Conservation (phyloP, 2,113 vertebrate species). For the Nesogale talazaci region DNA sequence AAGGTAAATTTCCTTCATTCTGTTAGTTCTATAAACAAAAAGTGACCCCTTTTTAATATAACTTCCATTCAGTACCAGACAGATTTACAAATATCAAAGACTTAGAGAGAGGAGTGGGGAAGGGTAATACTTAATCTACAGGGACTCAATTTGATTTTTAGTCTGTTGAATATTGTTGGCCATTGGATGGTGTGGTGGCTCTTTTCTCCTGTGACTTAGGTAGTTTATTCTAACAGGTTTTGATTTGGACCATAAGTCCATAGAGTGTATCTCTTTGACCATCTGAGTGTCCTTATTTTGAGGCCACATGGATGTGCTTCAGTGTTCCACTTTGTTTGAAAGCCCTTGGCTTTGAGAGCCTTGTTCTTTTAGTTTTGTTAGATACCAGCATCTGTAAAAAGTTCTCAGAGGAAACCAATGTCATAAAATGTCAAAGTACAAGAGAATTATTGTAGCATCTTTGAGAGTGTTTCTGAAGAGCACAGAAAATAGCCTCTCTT, state of each 20-base stretch:
- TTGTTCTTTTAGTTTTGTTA: not conserved
- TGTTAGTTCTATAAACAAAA: not conserved
- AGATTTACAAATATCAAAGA: not conserved
- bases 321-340: slow-evolving; percentile 26
- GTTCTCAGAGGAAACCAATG: slow-evolving; percentile 1
- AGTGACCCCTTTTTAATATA: not conserved
- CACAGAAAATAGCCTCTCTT: not conserved
- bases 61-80: not conserved
- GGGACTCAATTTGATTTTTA: not conserved
- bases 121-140: not conserved
- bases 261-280: not conserved
- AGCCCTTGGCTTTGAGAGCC: not conserved
- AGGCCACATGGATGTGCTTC: not conserved
- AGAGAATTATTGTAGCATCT: not conserved
- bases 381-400: not conserved
- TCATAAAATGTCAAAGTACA: slow-evolving; percentile 10
- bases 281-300: not conserved
- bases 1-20: slow-evolving; percentile 5
- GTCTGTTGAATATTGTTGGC: not conserved
- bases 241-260: not conserved
- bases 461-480: not conserved
- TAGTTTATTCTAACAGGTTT: not conserved
- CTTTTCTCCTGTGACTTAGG: not conserved
- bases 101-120: not conserved
- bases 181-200: not conserved